These are phyloP conservation scores for Burhinus oedicnemus DNA, from an alignment of 2,113 vertebrate genomes.

Conservation along the genomic window DNA sequence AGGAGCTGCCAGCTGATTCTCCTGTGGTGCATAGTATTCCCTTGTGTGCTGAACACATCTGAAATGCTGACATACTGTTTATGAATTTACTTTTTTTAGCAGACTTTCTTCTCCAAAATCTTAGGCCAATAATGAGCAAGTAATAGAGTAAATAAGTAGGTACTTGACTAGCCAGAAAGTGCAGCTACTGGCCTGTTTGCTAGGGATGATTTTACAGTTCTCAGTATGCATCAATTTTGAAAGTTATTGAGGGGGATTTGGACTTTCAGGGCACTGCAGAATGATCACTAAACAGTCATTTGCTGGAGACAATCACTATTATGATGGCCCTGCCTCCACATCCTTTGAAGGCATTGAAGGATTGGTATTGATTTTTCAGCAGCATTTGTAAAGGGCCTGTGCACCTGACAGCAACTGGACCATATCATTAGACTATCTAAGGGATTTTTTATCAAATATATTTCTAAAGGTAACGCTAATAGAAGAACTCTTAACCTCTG, in stretches of 20 bases:
- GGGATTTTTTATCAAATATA: background rate
- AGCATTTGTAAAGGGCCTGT: background rate
- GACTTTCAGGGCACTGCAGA: background rate
- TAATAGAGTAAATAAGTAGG: background rate
- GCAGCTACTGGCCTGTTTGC: background rate
- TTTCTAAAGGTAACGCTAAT: background rate
- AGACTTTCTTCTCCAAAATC: background rate
- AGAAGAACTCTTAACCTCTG: background rate
- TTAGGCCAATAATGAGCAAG: background rate
- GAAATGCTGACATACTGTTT: background rate
- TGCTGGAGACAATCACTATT: background rate
- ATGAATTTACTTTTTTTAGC: background rate
- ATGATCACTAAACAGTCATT: background rate
- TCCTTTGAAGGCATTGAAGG: background rate
- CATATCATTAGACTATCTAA: background rate
- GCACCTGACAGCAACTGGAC: background rate
- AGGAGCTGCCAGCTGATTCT: background rate
- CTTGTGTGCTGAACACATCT: background rate
- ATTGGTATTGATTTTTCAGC: constrained; percentile 25
- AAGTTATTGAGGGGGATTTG: background rate
- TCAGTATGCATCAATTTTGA: background rate
- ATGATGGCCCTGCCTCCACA: background rate
- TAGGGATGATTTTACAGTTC: background rate
- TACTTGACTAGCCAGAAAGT: background rate
- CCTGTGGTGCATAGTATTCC: background rate